These are phyloP conservation scores for Brachionichthys hirsutus DNA, from an alignment of 2,113 vertebrate genomes.

Conservation along the genomic window DNA sequence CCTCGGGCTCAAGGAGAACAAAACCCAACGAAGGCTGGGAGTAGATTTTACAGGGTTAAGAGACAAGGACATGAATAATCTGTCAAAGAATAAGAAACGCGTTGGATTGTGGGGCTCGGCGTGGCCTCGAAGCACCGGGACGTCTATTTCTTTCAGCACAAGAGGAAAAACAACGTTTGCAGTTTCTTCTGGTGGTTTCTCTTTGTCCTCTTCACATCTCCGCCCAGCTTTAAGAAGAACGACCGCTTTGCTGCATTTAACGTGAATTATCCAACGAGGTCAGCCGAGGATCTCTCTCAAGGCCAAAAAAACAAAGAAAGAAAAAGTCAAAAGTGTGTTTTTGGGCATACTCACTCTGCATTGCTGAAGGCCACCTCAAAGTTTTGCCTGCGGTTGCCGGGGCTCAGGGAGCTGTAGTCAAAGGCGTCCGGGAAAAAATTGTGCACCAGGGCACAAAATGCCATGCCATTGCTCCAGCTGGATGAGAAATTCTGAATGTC, in stretches of 20 bases:
- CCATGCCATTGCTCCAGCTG: conserved; percentile 98
- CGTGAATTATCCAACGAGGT: not conserved
- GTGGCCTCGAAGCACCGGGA: not conserved
- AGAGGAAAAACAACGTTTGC: not conserved
- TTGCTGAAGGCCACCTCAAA: conserved; percentile 94
- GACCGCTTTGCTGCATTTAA: not conserved
- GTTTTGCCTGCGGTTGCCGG: conserved; percentile 92
- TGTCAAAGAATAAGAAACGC: not conserved
- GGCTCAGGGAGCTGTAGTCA: conserved; percentile 88
- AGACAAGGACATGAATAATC: not conserved
- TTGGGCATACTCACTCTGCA: conserved; percentile 87
- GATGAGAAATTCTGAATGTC: conserved; percentile 98
- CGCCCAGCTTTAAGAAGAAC: not conserved
- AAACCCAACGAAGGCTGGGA: not conserved
- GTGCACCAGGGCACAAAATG: conserved; percentile 96
- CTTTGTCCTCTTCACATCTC: conserved; percentile 2
- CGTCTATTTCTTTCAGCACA: not conserved
- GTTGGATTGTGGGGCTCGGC: conserved; percentile 4
- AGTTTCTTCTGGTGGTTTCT: conserved; percentile 11
- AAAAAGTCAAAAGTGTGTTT: not conserved
- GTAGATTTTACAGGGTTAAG: conserved; percentile 1
- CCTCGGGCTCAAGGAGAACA: conserved; percentile 2
- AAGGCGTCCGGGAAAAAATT: conserved; percentile 97
- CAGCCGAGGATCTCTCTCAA: not conserved
- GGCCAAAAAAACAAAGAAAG: not conserved